Percentiles rank a stretch among this genome's conserved stretches.
phyloP scores from a whole-genome alignment of 2,888 invertebrate genomes.

The Andrena trimmerana region DNA sequence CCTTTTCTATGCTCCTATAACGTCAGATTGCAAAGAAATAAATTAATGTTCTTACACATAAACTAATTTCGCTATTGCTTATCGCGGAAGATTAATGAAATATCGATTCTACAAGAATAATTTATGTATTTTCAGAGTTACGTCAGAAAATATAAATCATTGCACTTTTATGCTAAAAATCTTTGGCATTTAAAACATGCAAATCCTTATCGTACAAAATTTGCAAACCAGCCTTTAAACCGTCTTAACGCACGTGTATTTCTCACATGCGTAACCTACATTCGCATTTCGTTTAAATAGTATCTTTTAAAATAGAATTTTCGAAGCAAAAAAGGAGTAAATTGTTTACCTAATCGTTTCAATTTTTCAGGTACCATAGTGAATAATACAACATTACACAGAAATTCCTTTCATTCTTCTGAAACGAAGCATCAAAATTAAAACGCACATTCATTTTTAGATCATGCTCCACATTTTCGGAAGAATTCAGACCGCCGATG shows the following conservation, averaged over 20 bases:
- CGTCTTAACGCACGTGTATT: constrained; percentile 41
- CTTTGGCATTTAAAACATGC: not conserved
- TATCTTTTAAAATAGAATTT: constrained; percentile 5
- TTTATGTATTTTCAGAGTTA: not conserved
- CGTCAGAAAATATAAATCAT: not conserved
- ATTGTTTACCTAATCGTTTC: not conserved
- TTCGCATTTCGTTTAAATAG: not conserved
- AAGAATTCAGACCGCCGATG: constrained; percentile 23
- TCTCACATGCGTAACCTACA: constrained; percentile 41
- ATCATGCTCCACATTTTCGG: constrained; percentile 26
- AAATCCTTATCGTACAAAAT: not conserved
- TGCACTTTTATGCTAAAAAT: not conserved
- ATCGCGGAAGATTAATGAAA: not conserved
- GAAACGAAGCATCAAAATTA: constrained; percentile 1
- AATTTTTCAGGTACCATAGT: not conserved
- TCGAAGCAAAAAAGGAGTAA: not conserved
- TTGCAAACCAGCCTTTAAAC: constrained; percentile 25
- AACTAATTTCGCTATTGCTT: not conserved
- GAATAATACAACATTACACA: constrained; percentile 1
- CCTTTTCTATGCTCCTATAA: no score
- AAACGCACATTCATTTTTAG: constrained; percentile 23
- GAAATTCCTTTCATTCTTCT: not conserved
- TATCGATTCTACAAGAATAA: not conserved
- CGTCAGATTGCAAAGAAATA: no score
- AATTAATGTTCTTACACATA: no score